Base-by-base conservation (phyloP, 2,113 vertebrate species). In the Scomber japonicus region DNA sequence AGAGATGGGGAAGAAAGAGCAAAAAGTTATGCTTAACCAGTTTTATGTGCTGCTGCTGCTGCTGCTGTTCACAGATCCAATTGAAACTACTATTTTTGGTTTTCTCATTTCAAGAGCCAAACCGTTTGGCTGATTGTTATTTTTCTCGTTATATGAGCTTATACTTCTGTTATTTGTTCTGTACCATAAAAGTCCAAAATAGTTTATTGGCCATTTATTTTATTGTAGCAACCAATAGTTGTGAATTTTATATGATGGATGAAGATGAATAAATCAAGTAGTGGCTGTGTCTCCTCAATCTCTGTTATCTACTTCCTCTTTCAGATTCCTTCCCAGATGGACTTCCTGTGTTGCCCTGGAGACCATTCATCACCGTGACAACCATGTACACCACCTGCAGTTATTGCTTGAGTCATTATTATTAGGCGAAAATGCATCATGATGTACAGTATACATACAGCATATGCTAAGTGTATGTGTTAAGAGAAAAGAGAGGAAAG, bases 331-430 rank as follows among this genome's bases (percentile, higher is more conserved):
- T 77, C 71, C 78, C 81, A 86, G 86, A 91, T 90, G 83, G 91
- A 93, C 86, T 91, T 93, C 87, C 87, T 93, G 84, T 90, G 88
- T 93, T 91, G 81, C 90, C 78, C 71, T 79, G 86, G 91, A 86
- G 81, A 91, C 88, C 69, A 90, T 91, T 91, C 88, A 91, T 93
- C 91, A 91, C 90, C 69, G 64, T 87, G 91, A 93, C 91, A 93
- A 92, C 88, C 87, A 71, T 66, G 76, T 82, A 83, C 84, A 88
- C 83, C 83, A 79, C 77, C 76, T 80, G 81, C 79, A 86, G 87
- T 89, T 92, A 86, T 90, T 91, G 87, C 81, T 71, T 17, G 44
- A 69, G 79, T 83, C 81, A 71, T 91, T 90, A 90, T 88, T 90
- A 88, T 81, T 61, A 81, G 59, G 35, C 75, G 74, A 84, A 75